Evolutionary conservation across 2,113 vertebrate species (phyloP).

Genomic region (Opisthocomus hoazin): DNA sequence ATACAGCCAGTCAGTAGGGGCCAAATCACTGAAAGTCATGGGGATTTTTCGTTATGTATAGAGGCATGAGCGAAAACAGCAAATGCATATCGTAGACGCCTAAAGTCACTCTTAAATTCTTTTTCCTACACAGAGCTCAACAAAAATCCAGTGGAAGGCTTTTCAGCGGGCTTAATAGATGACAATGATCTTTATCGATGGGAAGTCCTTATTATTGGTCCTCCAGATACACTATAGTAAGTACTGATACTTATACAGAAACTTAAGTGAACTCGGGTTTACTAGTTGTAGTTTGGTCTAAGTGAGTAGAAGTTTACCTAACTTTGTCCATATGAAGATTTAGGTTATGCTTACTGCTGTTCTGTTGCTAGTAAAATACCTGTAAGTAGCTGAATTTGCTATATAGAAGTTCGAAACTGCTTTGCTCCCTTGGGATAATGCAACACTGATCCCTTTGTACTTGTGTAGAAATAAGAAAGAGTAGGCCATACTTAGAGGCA

Average conservation of each 20-base stretch:
- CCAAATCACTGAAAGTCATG: neutral
- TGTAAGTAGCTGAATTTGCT: neutral
- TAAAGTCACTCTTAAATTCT: slow-evolving; percentile 51
- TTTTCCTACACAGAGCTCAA: slow-evolving; percentile 87
- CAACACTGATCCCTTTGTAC: neutral
- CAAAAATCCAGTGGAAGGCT: slow-evolving; percentile 99
- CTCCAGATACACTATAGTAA: slow-evolving; percentile 98
- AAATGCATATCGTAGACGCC: neutral
- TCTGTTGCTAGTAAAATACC: neutral
- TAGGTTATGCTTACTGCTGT: neutral
- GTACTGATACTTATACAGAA: slow-evolving; percentile 65
- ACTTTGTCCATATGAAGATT: neutral
- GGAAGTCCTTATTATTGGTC: slow-evolving; percentile 99
- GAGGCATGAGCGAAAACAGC: neutral
- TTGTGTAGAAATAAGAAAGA: neutral
- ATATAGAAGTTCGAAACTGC: neutral
- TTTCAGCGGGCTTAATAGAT: slow-evolving; percentile 98
- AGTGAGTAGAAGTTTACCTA: neutral
- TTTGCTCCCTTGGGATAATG: neutral
- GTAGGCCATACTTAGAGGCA: neutral
- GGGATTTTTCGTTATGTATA: neutral
- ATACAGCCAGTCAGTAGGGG: accelerated
- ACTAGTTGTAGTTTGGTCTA: neutral
- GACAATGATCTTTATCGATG: slow-evolving; percentile 99
- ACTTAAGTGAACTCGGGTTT: neutral